Conservation (phyloP, 2,113 vertebrate genomes). For the Rhagologus leucostigma region DNA sequence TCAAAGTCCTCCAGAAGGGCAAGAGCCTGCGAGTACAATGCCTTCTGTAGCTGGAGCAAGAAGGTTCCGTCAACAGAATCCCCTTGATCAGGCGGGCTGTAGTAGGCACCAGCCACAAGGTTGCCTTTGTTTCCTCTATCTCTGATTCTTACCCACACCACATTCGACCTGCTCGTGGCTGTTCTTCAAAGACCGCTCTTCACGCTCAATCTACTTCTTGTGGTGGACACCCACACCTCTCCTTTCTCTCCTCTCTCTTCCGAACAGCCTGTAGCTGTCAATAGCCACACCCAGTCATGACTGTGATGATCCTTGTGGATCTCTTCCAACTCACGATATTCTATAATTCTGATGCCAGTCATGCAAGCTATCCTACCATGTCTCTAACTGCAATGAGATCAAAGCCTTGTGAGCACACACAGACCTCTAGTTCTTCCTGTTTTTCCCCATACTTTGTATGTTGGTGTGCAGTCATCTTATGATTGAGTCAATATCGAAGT, state of each 20-base stretch:
- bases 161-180: background rate
- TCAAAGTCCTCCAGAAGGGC: background rate
- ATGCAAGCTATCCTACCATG: rapidly evolving
- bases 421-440: background rate
- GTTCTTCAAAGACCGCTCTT: background rate
- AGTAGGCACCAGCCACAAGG: background rate
- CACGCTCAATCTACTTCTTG: background rate
- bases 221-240: background rate
- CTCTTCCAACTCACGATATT: background rate
- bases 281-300: background rate
- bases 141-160: background rate
- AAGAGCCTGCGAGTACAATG: rapidly evolving
- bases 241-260: background rate
- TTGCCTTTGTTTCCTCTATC: background rate
- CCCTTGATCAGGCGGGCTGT: background rate
- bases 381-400: background rate
- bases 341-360: background rate
- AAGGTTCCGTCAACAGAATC: background rate
- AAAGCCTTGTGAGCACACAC: background rate
- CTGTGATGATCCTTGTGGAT: background rate
- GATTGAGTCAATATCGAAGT: background rate
- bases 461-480: background rate
- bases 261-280: background rate
- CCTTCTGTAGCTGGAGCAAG: background rate
- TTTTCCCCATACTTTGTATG: background rate